Percentiles rank a stretch among this genome's conserved stretches.
phyloP scores from a whole-genome alignment of 2,113 vertebrate species.

The Macquaria ambigua region DNA sequence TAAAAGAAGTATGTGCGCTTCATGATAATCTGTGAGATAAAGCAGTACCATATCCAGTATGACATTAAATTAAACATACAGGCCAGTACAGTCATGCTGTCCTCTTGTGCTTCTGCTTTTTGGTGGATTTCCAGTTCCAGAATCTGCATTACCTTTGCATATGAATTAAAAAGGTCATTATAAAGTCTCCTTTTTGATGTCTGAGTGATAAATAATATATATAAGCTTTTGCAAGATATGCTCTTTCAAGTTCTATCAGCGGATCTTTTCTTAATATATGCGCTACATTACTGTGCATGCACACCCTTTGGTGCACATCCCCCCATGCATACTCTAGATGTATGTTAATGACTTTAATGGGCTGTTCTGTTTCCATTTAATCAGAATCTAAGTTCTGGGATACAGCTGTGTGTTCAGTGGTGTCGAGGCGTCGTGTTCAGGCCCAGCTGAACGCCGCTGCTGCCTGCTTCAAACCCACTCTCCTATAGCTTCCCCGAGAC shows the following conservation, averaged over 20 bases:
- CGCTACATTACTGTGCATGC: constrained; percentile 76
- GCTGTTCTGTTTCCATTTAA: constrained; percentile 83
- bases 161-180: constrained; percentile 83
- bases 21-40: constrained; percentile 52
- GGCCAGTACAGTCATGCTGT: constrained; percentile 9
- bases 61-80: constrained; percentile 67
- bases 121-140: constrained; percentile 53
- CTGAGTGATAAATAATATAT: constrained; percentile 84
- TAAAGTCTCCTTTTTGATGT: constrained; percentile 84
- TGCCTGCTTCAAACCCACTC: constrained; percentile 32
- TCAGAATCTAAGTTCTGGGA: constrained; percentile 79
- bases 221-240: constrained; percentile 82
- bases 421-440: constrained; percentile 65
- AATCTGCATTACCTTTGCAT: constrained; percentile 80
- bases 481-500: constrained; percentile 17
- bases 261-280: constrained; percentile 81
- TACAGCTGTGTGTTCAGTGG: constrained; percentile 64
- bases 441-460: constrained; percentile 52
- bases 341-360: constrained; percentile 85
- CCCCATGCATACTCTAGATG: constrained; percentile 68
- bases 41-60: constrained; percentile 47
- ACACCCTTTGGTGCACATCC: constrained; percentile 60
- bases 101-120: constrained; percentile 42
- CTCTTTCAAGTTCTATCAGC: constrained; percentile 83
- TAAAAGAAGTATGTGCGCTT: constrained; percentile 48